Base-by-base conservation (phyloP, 2,888 invertebrate species). In the Drosophila anomelani region DNA sequence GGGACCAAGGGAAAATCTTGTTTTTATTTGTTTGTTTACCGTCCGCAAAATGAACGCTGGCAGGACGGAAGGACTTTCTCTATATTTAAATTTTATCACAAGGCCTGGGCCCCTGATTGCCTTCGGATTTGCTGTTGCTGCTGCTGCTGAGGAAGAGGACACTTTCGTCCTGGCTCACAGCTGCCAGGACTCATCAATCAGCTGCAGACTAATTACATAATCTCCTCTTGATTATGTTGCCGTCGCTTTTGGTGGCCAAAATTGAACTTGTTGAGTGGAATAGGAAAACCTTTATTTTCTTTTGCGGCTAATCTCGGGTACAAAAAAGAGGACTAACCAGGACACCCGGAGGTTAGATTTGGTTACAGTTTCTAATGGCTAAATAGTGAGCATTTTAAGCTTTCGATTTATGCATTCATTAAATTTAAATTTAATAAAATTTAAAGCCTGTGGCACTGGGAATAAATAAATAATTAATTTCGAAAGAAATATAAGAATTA, bases 181-280 rank as follows among this genome's bases (percentile, higher is more conserved):
- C 87, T 88, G 89, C 85, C 89, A 90, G 84, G 85, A 88, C 91
- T 92, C 92, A 92, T 92, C 92, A 92, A 92, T 92, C 92, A 92
- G 91, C 87, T 90, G 87, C 92, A 92, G 92, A 92, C 92, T 92
- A 92, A 92, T 92, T 92, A 92, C 91, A 91, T 92, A 92, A 92
- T 92, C 92, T 92, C 84, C 91, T 91, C 91, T 90, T 91, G 91
- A 91, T 90, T 90, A 91, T 92, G 89, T 89, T 81, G 81, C 86
- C 88, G 80, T 76, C 71, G 76, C 70, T 72, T 49, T 63, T 56
- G 66, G 46, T 61, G 47, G 53, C 54, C 54, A 43, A 66, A 68
- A 61, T 61, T 41, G 61, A 64, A 77, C 76, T 77, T 77, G 72
- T 77, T 77, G 76, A 77, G 76, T 60, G 62, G 41, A 60, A 43